These are phyloP conservation scores for Baronia brevicornis DNA, from an alignment of 2,888 invertebrate genomes.

Conservation along the genomic window DNA sequence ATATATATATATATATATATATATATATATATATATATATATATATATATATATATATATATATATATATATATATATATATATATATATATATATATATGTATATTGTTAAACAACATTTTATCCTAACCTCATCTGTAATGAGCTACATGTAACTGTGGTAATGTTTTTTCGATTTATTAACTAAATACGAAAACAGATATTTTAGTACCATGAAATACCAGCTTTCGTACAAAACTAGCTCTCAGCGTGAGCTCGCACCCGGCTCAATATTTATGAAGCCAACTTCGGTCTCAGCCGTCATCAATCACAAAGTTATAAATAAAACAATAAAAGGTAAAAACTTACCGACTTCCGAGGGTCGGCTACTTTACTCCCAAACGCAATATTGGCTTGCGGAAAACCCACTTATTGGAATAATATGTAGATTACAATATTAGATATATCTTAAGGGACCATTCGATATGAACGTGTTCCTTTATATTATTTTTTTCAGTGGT, in stretches of 20 bases:
- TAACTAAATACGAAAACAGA: too few species aligned
- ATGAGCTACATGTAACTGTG: too few species aligned
- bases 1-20: too few species aligned
- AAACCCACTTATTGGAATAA: conserved; percentile 74
- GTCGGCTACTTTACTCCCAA: conserved; percentile 52
- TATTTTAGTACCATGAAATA: conserved; percentile 23
- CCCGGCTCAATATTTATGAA: conserved; percentile 71
- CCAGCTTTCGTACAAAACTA: conserved; percentile 40
- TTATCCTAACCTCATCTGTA: too few species aligned
- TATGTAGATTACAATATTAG: conserved; percentile 72
- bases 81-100: too few species aligned
- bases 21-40: too few species aligned
- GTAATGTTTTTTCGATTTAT: too few species aligned
- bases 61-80: too few species aligned
- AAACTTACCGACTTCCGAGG: conserved; percentile 57
- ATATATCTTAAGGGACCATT: conserved; percentile 51
- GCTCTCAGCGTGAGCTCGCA: conserved; percentile 50
- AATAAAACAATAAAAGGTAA: conserved; percentile 76
- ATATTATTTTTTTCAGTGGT: too few species aligned
- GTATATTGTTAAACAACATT: too few species aligned
- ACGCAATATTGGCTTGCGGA: conserved; percentile 62
- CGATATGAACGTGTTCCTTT: too few species aligned
- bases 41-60: too few species aligned
- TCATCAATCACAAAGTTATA: conserved; percentile 76
- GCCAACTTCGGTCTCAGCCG: conserved; percentile 54